These are phyloP conservation scores for Hedychridium roseum DNA, from an alignment of 2,888 invertebrate genomes.

Conservation along the genomic window DNA sequence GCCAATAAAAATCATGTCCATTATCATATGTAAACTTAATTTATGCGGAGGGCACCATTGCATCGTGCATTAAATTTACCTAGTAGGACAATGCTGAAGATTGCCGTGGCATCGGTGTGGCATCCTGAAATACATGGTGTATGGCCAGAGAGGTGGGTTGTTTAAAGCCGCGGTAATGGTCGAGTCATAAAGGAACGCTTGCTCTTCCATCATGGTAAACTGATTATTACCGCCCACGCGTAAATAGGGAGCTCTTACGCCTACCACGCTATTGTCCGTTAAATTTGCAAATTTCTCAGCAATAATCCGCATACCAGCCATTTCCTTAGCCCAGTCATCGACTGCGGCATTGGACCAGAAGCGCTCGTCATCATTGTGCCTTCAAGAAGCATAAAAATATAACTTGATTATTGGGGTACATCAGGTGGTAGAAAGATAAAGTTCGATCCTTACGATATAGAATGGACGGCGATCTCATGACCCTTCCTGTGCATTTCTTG, in stretches of 20 bases:
- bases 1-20: no score
- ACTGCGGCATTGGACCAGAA: conserved; percentile 94
- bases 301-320: conserved; percentile 93
- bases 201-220: conserved; percentile 97
- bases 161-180: conserved; percentile 92
- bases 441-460: conserved; percentile 82
- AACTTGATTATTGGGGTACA: conserved; percentile 5
- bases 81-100: conserved; percentile 88
- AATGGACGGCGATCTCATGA: conserved; percentile 93
- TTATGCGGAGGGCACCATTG: neutral
- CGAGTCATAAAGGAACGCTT: conserved; percentile 94
- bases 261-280: conserved; percentile 90
- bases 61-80: conserved; percentile 55
- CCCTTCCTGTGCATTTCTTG: conserved; percentile 91
- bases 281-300: conserved; percentile 89
- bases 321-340: conserved; percentile 93
- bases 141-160: conserved; percentile 95
- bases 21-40: no score
- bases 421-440: neutral
- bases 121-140: conserved; percentile 98
- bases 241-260: conserved; percentile 88
- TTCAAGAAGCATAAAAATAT: conserved; percentile 54
- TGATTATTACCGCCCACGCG: conserved; percentile 95
- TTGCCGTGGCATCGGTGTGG: conserved; percentile 94
- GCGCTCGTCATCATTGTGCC: conserved; percentile 89